Base-by-base conservation (phyloP, 2,797 vertebrate genomes). In the Tympanoctomys barrerae region DNA sequence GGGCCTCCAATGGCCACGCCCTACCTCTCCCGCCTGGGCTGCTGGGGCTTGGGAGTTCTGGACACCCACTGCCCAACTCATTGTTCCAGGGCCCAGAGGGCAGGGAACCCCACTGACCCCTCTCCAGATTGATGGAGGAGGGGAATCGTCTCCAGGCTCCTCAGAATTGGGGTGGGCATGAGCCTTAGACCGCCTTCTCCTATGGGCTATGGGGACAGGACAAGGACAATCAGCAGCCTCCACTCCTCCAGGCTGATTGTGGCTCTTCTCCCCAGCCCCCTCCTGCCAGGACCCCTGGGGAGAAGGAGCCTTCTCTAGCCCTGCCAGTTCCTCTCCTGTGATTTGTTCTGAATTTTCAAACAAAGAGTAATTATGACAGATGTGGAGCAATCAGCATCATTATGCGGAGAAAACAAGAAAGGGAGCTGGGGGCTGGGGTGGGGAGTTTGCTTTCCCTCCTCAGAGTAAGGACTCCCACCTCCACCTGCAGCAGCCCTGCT, bases 291-390 rank as follows among this genome's bases (percentile, higher is more conserved):
- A 85, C 97, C 97, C 96, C 97, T 91, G 92, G 96, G 93, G 96
- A 97, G 96, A 97, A 95, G 81, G 80, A 89, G 71, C 85, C 95
- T 84, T 90, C 94, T 79, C 36, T 0, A 97, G 80, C 75, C 96
- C 73, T 80, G 91, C 93, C 91, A 94, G 89, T 85, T 94, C 94
- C 96, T 98, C 96, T 98, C 97, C 95, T 95, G 97, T 97, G 98
- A 97, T 97, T 96, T 97, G 96, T 97, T 97, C 97, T 98, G 97
- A 97, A 98, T 98, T 97, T 98, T 97, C 97, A 97, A 98, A 97
- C 97, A 97, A 97, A 97, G 97, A 97, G 96, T 97, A 97, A 98
- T 98, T 97, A 97, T 97, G 96, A 98, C 97, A 97, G 97, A 97
- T 96, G 95, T 95, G 89, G 70, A 87, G 97, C 97, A 97, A 98